Conservation (phyloP, 2,888 invertebrate species). For the Sarcophaga caerulescens region DNA sequence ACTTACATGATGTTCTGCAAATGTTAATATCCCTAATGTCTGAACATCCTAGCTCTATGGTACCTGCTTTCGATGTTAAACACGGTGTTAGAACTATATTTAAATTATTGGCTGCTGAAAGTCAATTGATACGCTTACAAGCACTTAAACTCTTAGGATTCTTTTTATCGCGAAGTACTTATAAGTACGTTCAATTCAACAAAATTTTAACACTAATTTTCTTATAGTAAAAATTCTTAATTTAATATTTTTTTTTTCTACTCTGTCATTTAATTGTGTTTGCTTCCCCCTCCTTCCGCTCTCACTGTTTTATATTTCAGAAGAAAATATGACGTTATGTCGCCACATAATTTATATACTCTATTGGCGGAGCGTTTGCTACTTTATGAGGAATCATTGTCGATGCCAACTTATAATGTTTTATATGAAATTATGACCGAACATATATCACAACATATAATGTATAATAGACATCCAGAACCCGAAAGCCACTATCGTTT, state of each 20-base stretch:
- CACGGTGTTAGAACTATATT: conserved; percentile 98
- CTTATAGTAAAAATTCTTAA: background rate
- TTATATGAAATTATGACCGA: conserved; percentile 99
- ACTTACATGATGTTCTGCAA: conserved; percentile 98
- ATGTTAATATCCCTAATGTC: conserved; percentile 98
- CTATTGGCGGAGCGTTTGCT: conserved; percentile 95
- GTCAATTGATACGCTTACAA: conserved; percentile 97
- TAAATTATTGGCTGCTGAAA: conserved; percentile 97
- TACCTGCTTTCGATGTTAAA: conserved; percentile 99
- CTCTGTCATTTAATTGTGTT: conserved; percentile 38
- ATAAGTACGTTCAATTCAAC: conserved; percentile 87
- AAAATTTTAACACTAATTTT: background rate
- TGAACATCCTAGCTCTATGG: conserved; percentile 99
- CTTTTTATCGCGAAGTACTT: conserved; percentile 98
- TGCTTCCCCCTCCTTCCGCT: background rate
- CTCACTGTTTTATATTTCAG: conserved; percentile 81
- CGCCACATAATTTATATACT: conserved; percentile 98
- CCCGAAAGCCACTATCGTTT: conserved; percentile 96
- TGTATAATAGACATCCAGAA: conserved; percentile 96
- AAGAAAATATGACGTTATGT: conserved; percentile 99
- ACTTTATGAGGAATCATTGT: conserved; percentile 93
- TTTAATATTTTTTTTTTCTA: conserved; percentile 24
- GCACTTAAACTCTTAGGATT: conserved; percentile 98
- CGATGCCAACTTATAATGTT: conserved; percentile 98
- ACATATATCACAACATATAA: conserved; percentile 96